Evolutionary conservation across 2,888 invertebrate genomes (phyloP), one percentile per base, ranked within the genome.

Genomic region (Dolomedes plantarius): DNA sequence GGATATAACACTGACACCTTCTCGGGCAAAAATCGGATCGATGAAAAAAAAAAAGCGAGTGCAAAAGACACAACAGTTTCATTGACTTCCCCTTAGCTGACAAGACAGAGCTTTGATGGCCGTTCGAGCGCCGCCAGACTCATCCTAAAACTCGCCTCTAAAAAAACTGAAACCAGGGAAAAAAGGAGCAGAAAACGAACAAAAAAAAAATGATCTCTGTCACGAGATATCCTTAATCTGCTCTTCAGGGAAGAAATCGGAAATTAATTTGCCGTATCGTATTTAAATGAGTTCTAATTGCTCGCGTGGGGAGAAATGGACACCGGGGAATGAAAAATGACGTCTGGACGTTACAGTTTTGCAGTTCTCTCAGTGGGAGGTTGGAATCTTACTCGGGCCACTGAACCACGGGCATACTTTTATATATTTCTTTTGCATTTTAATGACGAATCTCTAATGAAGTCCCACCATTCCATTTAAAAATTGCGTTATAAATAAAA

Each of bases 221-320:
- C 67, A 82, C 69, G 62, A 69, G 31, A 82, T 82, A 62, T 82
- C 67, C 31, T 29, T 56, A 56, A 68, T 69, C 19, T 67, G 19
- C 62, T 27, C 27, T 23, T 28, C 39, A 31, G 46, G 23, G 16
- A 9, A 46, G 46, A 76, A 19, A 83, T 76, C 32, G 50, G 27
- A 77, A 76, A 76, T 50, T 72, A 76, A 72, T 67, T 65, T 46
- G 31, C 16, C 28, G 29, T 39, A 71, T 23, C 29, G 65, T 23
- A 69, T 46, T 76, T 75, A 83, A 83, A 67, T 50, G 83, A 46
- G 64, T 65, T 19, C 65, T 83, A 83, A 83, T 76, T 76, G 76
- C 71, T 16, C n/a, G 68, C 81, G 81, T 73, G 81, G 75, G 75
- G 2, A 46, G 46, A 46, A 5, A 36, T 16, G 9, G 36, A 36